Evolutionary conservation across 2,888 invertebrate species (phyloP).

Genomic region (Xestia rhomboidea): DNA sequence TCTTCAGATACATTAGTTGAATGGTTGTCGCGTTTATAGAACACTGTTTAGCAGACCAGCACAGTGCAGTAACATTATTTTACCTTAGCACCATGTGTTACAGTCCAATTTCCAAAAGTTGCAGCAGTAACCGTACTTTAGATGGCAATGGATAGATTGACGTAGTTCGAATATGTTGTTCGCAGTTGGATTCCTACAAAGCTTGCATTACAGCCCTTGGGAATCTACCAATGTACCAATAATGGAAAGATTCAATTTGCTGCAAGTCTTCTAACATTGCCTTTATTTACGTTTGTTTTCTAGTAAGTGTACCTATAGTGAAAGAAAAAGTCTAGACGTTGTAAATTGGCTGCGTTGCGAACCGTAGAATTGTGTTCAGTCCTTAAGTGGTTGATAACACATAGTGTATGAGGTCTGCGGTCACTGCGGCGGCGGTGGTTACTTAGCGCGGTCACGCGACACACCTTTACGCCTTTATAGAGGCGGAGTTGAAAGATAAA

Average conservation of each 20-base stretch:
- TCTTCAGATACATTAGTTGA: not conserved
- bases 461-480: conserved; percentile 4
- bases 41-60: not conserved
- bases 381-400: conserved; percentile 23
- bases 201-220: not conserved
- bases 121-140: not conserved
- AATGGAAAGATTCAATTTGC: not conserved
- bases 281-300: not conserved
- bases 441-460: conserved; percentile 32
- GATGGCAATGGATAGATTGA: not conserved
- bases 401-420: conserved; percentile 15
- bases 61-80: not conserved
- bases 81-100: not conserved
- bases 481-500: conserved; percentile 12
- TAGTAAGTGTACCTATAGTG: not conserved
- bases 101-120: not conserved
- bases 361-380: conserved; percentile 7
- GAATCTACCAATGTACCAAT: not conserved
- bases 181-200: not conserved
- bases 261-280: not conserved
- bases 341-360: conserved; percentile 15
- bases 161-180: not conserved
- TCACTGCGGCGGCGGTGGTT: conserved; percentile 17
- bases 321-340: not conserved
- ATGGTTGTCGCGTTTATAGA: not conserved